Evolutionary conservation across 1,140 invertebrate species (phyloP).

Genomic region (Brachionus asplanchnoidis): DNA sequence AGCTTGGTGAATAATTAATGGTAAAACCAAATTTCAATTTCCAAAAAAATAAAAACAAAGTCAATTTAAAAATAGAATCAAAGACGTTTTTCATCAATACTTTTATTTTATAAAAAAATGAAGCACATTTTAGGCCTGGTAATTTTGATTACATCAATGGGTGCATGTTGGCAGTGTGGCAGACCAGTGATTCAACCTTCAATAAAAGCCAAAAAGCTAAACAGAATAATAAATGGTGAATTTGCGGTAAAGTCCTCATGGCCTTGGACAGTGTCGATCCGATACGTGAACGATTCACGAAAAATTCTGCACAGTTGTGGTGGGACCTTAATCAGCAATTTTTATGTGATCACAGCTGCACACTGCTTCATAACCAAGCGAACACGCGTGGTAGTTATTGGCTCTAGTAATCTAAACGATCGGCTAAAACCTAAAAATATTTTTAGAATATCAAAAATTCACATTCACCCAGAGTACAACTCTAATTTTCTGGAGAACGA

Average conservation of each 20-base stretch:
- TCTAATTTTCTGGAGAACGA: neutral
- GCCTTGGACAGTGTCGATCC: conserved; percentile 39
- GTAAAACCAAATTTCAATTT: too few species aligned
- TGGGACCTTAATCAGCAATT: conserved; percentile 44
- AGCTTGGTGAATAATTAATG: too few species aligned
- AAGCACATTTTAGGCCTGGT: neutral
- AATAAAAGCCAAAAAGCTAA: neutral
- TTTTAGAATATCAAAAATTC: neutral
- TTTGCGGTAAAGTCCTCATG: neutral
- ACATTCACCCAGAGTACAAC: neutral
- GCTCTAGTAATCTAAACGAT: neutral
- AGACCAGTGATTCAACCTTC: neutral
- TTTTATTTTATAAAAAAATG: neutral
- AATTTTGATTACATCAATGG: neutral
- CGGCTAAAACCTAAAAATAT: neutral
- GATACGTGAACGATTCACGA: neutral
- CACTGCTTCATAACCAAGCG: conserved; percentile 43
- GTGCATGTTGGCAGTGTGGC: neutral
- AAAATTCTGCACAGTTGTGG: conserved; percentile 41
- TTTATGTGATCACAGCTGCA: conserved; percentile 45
- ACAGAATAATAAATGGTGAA: conserved; percentile 34
- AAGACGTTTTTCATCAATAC: too few species aligned
- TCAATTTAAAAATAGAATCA: too few species aligned
- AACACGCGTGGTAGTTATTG: neutral
- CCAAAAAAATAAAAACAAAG: too few species aligned